These are phyloP conservation scores for Prolemur simus DNA, from an alignment of 2,113 vertebrate genomes.

Conservation along the genomic window DNA sequence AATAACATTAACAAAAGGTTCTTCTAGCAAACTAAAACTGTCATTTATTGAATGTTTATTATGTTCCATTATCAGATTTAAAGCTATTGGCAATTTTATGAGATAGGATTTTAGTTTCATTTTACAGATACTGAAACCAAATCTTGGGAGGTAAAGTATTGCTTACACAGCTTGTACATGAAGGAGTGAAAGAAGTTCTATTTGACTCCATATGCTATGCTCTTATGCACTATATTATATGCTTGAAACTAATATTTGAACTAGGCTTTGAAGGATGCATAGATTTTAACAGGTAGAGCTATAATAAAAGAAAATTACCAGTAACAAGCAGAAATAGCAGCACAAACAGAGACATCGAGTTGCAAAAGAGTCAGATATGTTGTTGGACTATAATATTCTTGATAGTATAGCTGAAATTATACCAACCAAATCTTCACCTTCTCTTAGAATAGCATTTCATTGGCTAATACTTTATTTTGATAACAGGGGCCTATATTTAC, in stretches of 20 bases:
- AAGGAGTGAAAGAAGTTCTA: background rate
- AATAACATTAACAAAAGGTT: background rate
- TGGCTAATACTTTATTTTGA: constrained; percentile 3
- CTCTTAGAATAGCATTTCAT: background rate
- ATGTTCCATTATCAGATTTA: background rate
- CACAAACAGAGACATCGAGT: background rate
- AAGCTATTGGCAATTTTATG: background rate
- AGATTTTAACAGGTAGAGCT: background rate
- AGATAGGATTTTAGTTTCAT: background rate
- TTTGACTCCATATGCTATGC: background rate
- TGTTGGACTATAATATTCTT: background rate
- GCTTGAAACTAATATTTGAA: background rate
- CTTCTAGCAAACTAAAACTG: background rate
- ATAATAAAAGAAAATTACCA: background rate
- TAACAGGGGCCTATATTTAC: background rate
- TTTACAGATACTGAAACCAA: background rate
- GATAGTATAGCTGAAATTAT: background rate
- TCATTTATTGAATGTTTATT: background rate
- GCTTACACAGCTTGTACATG: background rate
- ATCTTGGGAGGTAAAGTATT: background rate
- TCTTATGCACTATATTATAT: background rate
- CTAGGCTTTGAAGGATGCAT: background rate
- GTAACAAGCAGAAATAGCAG: background rate
- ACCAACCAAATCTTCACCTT: background rate
- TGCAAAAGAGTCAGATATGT: background rate